Evolutionary conservation across 2,113 vertebrate genomes (phyloP), one percentile per base, ranked within the genome.

Genomic region (Psammodynastes pulverulentus): DNA sequence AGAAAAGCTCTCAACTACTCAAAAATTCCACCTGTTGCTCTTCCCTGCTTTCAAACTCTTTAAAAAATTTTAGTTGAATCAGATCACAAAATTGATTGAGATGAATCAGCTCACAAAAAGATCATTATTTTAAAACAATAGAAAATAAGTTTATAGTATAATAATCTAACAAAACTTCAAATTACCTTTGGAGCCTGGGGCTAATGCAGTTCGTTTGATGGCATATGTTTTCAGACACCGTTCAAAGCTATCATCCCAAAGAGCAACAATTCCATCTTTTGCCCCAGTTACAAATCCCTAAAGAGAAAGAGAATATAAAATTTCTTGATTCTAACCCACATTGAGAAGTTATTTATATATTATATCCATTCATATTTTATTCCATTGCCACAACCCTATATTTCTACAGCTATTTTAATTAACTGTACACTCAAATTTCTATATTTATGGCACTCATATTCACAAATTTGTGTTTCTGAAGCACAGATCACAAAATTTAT

Each of bases 211-310:
- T 97, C 99, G 98, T 97, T 99, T 99, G 96, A 99, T 99, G 93
- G 98, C 98, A 91, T 99, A 99, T 1, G 99, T 99, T 98, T 99
- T 99, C 92, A 99, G 98, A 97, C 99, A 99, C 94, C 99, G 98
- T 96, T 99, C 99, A 93, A 99, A 99, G 5, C 98, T 98, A 94
- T 99, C 99, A 1, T 99, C 99, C 99, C 99, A 99, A 92, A 99
- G 97, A 95, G 99, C 99, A 2, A 99, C 98, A 8, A 99, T 97
- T 12, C 99, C 99, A 93, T 99, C 99, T 94, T 99, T 99, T 62
- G 99, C 99, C 95, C 99, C 99, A 49, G 99, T 99, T 93, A 99
- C 98, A 96, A 99, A 99, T 48, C 99, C 99, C 99, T 99, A 90
- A 1, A 89, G 90, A 96, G 90, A 24, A 89, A 88, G 45, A 79